phyloP scores from a whole-genome alignment of 2,113 vertebrate species.

The Phainopepla nitens region DNA sequence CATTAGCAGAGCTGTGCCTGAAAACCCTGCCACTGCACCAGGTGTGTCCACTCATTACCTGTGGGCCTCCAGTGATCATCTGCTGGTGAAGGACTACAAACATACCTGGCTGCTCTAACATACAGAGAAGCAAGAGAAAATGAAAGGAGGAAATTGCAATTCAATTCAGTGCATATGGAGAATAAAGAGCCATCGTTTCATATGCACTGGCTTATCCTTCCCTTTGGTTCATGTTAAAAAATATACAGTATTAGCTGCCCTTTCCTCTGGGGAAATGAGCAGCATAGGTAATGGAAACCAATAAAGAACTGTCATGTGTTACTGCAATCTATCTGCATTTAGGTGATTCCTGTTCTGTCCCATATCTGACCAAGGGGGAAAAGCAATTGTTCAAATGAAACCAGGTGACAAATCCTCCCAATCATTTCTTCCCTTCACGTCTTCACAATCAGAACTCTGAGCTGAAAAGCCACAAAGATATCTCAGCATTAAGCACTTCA shows the following conservation, averaged over 20 bases:
- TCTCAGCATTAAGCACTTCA: background rate
- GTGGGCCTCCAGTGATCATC: background rate
- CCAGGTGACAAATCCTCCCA: conserved; percentile 43
- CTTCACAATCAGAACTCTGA: background rate
- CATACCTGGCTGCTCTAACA: background rate
- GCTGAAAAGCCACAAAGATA: background rate
- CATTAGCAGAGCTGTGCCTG: conserved; percentile 37
- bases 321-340: conserved; percentile 30
- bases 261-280: conserved; percentile 52
- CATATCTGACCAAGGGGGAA: conserved; percentile 29
- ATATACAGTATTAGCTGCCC: conserved; percentile 21
- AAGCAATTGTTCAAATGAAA: conserved; percentile 40
- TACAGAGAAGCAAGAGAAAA: background rate
- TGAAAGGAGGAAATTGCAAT: conserved; percentile 53
- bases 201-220: conserved; percentile 17
- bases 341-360: conserved; percentile 33
- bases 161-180: conserved; percentile 35
- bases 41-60: conserved; percentile 17
- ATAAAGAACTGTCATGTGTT: conserved; percentile 32
- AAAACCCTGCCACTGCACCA: background rate
- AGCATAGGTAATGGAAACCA: conserved; percentile 38
- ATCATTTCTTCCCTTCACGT: conserved; percentile 1
- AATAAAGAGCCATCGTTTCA: conserved; percentile 26
- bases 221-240: conserved; percentile 48
- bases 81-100: background rate